phyloP scores from a whole-genome alignment of 2,888 invertebrate genomes.

The Erannis defoliaria region DNA sequence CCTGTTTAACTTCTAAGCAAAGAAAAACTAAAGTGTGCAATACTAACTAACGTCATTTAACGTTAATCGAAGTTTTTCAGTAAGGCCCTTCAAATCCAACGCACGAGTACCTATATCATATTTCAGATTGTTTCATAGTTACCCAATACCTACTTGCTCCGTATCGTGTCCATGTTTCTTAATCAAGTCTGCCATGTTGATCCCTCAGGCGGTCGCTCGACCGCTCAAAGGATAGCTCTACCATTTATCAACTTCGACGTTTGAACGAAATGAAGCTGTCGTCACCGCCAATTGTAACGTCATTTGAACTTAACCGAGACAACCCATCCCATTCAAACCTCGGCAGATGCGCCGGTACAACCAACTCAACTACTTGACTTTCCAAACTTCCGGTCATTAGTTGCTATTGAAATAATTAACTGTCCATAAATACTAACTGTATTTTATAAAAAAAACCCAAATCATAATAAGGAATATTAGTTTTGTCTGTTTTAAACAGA shows the following conservation, averaged over 20 bases:
- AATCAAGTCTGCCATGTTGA: conserved; percentile 73
- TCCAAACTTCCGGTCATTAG: conserved; percentile 44
- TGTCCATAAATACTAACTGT: not conserved
- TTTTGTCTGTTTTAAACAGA: no score
- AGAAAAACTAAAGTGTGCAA: no score
- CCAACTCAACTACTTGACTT: conserved; percentile 50
- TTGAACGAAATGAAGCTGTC: conserved; percentile 85
- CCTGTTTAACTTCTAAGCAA: no score
- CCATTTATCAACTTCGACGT: conserved; percentile 79
- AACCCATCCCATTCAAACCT: conserved; percentile 81
- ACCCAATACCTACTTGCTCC: conserved; percentile 59
- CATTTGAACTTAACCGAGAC: conserved; percentile 80
- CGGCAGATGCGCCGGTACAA: conserved; percentile 55
- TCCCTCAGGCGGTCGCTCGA: conserved; percentile 59
- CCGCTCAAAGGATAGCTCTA: conserved; percentile 66
- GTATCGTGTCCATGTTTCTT: conserved; percentile 65
- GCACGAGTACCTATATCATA: not conserved
- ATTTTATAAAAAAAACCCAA: not conserved
- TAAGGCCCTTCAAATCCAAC: not conserved
- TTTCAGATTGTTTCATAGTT: conserved; percentile 49
- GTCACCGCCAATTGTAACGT: conserved; percentile 83
- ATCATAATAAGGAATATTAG: not conserved
- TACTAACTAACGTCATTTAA: no score
- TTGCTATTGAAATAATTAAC: no score
- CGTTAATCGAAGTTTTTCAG: no score